A percentile compares a stretch with the other conserved stretches of the same genome.
These are phyloP conservation scores for Xiphydria camelus DNA, from an alignment of 2,888 invertebrate species.

Conservation along the genomic window DNA sequence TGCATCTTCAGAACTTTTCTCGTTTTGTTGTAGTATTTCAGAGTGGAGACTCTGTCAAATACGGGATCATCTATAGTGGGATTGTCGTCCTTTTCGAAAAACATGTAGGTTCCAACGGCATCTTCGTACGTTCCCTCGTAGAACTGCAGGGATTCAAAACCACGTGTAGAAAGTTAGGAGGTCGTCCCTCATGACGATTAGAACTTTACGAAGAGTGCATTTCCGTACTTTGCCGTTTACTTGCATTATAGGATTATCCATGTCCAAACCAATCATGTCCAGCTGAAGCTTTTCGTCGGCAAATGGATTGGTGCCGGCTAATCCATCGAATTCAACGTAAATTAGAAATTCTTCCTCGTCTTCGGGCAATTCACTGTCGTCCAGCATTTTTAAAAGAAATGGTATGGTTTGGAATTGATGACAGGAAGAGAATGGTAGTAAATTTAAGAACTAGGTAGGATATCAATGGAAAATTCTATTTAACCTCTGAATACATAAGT, in stretches of 20 bases:
- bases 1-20: conserved; percentile 70
- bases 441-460: too few relatives aligned
- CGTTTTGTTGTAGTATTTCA: conserved; percentile 68
- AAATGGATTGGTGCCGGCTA: conserved; percentile 58
- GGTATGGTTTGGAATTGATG: too few relatives aligned
- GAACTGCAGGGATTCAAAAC: conserved; percentile 45
- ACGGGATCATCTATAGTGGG: conserved; percentile 50
- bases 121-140: conserved; percentile 70
- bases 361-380: conserved; percentile 48
- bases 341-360: conserved; percentile 65
- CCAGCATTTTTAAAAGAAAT: conserved; percentile 18
- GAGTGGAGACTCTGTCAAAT: conserved; percentile 62
- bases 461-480: too few relatives aligned
- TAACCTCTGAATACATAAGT: too few relatives aligned
- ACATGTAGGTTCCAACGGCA: conserved; percentile 72
- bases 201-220: too few relatives aligned
- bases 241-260: conserved; percentile 68
- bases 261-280: conserved; percentile 66
- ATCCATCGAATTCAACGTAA: conserved; percentile 65
- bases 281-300: conserved; percentile 61
- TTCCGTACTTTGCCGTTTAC: conserved; percentile 69
- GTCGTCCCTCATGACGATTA: too few relatives aligned
- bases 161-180: too few relatives aligned
- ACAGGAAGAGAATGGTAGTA: too few relatives aligned
- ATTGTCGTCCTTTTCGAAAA: conserved; percentile 69